A percentile compares a stretch with the other conserved stretches of the same genome.
Evolutionary conservation across 2,888 invertebrate genomes (phyloP).

Genomic region (Pocota personata): DNA sequence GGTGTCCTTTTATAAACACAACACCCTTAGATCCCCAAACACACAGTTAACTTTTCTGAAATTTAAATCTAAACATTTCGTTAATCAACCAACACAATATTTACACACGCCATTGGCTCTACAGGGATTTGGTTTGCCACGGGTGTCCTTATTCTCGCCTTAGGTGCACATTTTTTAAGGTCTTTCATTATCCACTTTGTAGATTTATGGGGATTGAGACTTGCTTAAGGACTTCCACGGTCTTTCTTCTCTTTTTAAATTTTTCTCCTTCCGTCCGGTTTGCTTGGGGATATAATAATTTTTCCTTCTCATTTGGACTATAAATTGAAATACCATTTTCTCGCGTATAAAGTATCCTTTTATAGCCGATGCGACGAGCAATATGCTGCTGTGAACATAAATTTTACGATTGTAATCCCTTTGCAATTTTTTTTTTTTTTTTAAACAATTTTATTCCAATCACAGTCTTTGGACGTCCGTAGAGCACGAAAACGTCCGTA

Average conservation of each 20-base stretch:
- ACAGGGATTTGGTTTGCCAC: not conserved
- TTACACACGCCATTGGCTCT: not conserved
- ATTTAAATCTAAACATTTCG: not conserved
- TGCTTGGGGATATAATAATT: conserved; percentile 11
- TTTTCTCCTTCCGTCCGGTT: not conserved
- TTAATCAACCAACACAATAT: not conserved
- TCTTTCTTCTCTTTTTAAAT: not conserved
- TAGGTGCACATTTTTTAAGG: not conserved
- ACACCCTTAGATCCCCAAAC: not conserved
- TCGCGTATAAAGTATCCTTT: conserved; percentile 66
- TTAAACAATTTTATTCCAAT: conserved; percentile 7
- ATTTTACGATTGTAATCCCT: conserved; percentile 60
- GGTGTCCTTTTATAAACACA: not conserved
- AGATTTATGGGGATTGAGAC: conserved; percentile 33
- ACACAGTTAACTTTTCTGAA: not conserved
- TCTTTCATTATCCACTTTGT: conserved; percentile 44
- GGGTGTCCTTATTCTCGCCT: not conserved
- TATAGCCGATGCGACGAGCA: conserved; percentile 27
- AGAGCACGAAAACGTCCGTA: not conserved
- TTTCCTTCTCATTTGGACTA: conserved; percentile 32
- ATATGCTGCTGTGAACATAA: conserved; percentile 59
- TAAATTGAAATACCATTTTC: conserved; percentile 66
- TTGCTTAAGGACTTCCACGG: not conserved
- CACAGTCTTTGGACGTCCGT: not conserved
- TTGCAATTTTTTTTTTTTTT: conserved; percentile 15